Conservation (phyloP, 2,797 vertebrate genomes). For the Cossypha polioptera region DNA sequence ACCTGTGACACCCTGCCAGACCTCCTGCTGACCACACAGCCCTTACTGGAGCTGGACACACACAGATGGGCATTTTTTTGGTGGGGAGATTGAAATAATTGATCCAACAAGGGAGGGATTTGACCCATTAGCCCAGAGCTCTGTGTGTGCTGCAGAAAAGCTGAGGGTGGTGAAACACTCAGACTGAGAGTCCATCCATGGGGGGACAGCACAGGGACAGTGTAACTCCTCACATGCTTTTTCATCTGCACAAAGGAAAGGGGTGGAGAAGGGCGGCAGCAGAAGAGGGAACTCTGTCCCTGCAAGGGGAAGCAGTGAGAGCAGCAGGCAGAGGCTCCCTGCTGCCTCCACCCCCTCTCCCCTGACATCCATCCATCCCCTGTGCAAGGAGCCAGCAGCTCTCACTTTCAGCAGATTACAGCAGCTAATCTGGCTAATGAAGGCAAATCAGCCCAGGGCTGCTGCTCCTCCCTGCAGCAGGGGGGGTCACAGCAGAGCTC, state of each 20-base stretch:
- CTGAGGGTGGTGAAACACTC: neutral
- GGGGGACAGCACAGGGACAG: neutral
- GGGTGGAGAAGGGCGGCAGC: neutral
- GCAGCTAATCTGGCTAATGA: slow-evolving; percentile 3
- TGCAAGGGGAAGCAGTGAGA: neutral
- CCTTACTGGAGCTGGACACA: neutral
- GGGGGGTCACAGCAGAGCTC: neutral
- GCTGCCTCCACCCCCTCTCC: neutral
- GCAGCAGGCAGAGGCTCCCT: neutral
- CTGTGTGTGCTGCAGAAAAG: neutral
- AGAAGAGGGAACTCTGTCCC: neutral
- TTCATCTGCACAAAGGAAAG: neutral
- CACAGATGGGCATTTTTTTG: neutral
- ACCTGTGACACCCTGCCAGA: fast-evolving
- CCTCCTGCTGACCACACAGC: neutral
- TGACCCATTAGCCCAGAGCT: neutral
- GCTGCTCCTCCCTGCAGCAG: neutral
- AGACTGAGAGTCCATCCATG: neutral
- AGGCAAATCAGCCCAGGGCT: neutral
- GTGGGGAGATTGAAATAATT: neutral
- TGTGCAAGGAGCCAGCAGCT: neutral
- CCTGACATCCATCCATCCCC: neutral
- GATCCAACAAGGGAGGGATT: fast-evolving
- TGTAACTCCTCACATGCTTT: fast-evolving
- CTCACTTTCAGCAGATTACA: slow-evolving; percentile 28